Conservation (phyloP, 2,113 vertebrate genomes). For the Toxostoma redivivum region DNA sequence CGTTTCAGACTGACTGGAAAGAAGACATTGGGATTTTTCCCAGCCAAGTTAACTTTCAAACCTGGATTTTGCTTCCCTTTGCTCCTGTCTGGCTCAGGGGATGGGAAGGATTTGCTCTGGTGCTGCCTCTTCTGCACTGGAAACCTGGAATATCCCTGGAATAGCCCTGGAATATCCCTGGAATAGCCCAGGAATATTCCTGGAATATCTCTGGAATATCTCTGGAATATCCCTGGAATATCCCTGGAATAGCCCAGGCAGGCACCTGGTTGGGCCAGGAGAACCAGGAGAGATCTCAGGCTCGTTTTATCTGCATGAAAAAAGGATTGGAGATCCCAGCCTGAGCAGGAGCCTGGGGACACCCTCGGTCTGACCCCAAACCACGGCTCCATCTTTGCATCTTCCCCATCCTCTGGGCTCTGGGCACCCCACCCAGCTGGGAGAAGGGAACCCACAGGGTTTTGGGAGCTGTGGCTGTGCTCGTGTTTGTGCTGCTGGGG, state of each 20-base stretch:
- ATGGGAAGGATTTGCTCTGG: background rate
- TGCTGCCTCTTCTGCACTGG: background rate
- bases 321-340: background rate
- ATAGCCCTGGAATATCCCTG: background rate
- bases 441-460: background rate
- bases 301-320: background rate
- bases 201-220: background rate
- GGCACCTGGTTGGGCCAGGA: background rate
- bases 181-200: background rate
- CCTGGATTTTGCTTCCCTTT: background rate
- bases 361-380: background rate
- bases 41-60: background rate
- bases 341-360: background rate
- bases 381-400: background rate
- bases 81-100: background rate
- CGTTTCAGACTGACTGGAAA: slow-evolving; percentile 23
- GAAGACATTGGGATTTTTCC: background rate
- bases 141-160: background rate
- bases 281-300: background rate
- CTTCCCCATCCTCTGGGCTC: background rate
- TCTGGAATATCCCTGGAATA: too few species aligned
- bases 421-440: accelerated
- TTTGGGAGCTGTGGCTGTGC: background rate
- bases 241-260: background rate
- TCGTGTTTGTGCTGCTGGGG: background rate